phyloP scores from a whole-genome alignment of 23 tunicate genomes.

The Oikopleura albicans region DNA sequence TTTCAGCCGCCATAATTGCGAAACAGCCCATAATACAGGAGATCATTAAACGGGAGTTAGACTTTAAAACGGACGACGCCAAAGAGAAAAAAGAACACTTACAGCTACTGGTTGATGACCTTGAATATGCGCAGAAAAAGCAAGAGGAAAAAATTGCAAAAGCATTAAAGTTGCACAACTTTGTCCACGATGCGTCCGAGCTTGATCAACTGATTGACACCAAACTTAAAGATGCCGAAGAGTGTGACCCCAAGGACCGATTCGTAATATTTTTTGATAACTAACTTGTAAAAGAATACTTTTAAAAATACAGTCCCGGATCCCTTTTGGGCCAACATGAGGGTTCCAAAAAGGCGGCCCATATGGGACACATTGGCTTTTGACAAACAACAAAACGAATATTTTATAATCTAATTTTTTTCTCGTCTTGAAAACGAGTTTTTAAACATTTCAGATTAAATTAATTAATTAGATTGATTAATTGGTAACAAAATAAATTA shows the following conservation, averaged over 20 bases:
- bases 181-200: neutral
- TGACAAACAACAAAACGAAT: too few relatives aligned
- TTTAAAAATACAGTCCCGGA: too few relatives aligned
- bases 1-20: neutral
- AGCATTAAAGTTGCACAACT: neutral
- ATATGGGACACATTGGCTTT: too few relatives aligned
- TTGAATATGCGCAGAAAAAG: neutral
- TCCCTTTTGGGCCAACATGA: too few relatives aligned
- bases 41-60: neutral
- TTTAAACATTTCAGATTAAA: too few relatives aligned
- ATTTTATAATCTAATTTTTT: too few relatives aligned
- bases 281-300: too few relatives aligned
- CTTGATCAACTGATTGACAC: neutral
- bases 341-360: too few relatives aligned
- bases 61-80: slow-evolving; percentile 27
- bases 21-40: neutral
- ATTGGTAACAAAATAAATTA: too few relatives aligned
- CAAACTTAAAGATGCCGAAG: neutral
- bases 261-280: too few relatives aligned
- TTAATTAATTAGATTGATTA: too few relatives aligned
- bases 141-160: neutral
- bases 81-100: slow-evolving; percentile 7
- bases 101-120: neutral
- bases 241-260: neutral
- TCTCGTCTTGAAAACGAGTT: too few relatives aligned